These are phyloP conservation scores for Gymnocypris eckloni DNA, from an alignment of 2,797 vertebrate genomes.

Conservation along the genomic window DNA sequence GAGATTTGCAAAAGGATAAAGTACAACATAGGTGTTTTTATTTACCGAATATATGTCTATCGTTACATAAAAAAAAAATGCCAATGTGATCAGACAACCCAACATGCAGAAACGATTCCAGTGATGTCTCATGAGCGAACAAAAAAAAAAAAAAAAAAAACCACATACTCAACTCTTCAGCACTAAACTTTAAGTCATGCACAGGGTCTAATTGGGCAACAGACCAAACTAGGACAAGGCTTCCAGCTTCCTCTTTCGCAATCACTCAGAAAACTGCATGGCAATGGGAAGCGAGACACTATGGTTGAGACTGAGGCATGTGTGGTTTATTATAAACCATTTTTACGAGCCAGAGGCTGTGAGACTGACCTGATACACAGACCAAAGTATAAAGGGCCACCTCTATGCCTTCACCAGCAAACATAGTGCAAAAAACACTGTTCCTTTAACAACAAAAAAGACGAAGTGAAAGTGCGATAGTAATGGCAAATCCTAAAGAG, in stretches of 20 bases:
- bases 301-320: neutral
- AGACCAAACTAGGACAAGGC: neutral
- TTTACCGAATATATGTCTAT: too few species aligned
- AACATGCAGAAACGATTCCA: neutral
- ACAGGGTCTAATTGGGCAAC: neutral
- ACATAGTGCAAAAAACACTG: neutral
- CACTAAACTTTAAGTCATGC: neutral
- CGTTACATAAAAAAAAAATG: neutral
- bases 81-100: neutral
- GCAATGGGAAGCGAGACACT: neutral
- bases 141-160: too few species aligned
- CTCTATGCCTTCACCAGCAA: neutral
- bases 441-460: slow-evolving; percentile 23
- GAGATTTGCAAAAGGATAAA: neutral
- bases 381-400: neutral
- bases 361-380: neutral
- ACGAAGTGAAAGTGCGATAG: slow-evolving; percentile 47
- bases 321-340: neutral
- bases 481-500: neutral
- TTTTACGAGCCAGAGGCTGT: neutral
- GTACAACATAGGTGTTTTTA: neutral
- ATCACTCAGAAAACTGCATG: neutral
- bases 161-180: neutral
- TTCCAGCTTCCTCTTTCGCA: neutral
- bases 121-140: too few species aligned